These are phyloP conservation scores for Brachionus calyciflorus DNA, from an alignment of 1,140 invertebrate genomes.

Conservation along the genomic window DNA sequence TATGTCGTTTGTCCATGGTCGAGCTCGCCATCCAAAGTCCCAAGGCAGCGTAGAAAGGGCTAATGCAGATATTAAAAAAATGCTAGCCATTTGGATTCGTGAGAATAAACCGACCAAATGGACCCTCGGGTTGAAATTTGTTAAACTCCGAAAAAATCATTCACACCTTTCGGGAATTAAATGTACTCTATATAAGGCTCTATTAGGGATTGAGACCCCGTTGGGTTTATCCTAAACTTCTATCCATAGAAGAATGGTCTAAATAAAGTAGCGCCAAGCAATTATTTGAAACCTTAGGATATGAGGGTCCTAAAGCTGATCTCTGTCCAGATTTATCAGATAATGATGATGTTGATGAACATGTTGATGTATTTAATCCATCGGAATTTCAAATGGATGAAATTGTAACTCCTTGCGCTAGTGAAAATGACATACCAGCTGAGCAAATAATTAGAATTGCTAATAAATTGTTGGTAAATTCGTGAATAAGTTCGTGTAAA, in stretches of 20 bases:
- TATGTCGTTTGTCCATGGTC: background rate
- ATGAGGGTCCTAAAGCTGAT: background rate
- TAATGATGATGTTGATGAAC: background rate
- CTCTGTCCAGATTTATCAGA: background rate
- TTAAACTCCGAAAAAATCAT: background rate
- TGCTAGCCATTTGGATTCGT: background rate
- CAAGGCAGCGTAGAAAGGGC: background rate
- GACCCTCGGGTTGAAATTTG: background rate
- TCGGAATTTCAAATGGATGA: background rate
- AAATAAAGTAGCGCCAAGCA: background rate
- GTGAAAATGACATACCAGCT: no score
- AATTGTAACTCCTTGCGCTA: no score
- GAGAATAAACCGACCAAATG: background rate
- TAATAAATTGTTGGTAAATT: no score
- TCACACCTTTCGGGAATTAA: background rate
- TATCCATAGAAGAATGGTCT: background rate
- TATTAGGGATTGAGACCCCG: background rate
- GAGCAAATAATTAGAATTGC: no score
- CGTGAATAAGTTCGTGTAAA: no score
- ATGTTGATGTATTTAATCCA: slow-evolving; percentile 3
- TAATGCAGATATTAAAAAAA: background rate
- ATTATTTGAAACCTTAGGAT: background rate
- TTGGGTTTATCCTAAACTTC: background rate
- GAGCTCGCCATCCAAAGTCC: background rate
- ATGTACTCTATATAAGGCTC: background rate